Base-by-base conservation (phyloP, 1,140 invertebrate species). In the Lutraria rhynchaena region DNA sequence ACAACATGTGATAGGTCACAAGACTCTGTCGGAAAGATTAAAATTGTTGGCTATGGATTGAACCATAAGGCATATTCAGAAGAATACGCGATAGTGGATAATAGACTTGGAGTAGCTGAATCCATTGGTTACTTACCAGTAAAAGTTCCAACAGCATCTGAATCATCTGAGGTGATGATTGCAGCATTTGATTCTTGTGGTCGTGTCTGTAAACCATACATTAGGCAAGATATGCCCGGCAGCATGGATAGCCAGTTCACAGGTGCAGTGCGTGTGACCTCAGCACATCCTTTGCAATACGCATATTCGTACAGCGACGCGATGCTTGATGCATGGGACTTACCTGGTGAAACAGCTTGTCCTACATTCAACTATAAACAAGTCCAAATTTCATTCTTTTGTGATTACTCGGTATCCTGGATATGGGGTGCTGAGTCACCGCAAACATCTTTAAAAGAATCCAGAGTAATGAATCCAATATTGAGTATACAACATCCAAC, bases 51-150 rank as follows among this genome's bases (percentile, higher is more conserved):
- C 7, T 77, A 80, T 57, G 89, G 89, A 22, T 58, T 89, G 4
- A 89, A 89, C 75, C 87, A 89, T 74, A 74, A 86, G 27, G 88
- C 87, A 4, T 41, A 55, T 15, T 87, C 89, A 60, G 77, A 86
- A 35, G 89, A 90, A 67, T 86, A 85, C 35, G 84, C 85, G 15
- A 77, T 90, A 7, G 70, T 88, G 4, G 89, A 90, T 57, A 86
- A 85, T 53, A 75, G 88, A 51, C 80, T 88, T 35, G 88, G 86
- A 41, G 75, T 88, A 15, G 82, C 88, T 0, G 80, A 85, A 58
- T 63, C 86, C 7, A 88, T 82, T n/a, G 84, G 83, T 44, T 87
- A 85, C 49, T 29, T 89, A 27, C 87, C 86, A 1, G 85, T 90
- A 15, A 86, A 85, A 61, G 78, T 81, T 35, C 88, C 86, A 0